A percentile compares a stretch with the other conserved stretches of the same genome.
Conservation (phyloP, 1,140 invertebrate genomes). For the Cherax quadricarinatus region DNA sequence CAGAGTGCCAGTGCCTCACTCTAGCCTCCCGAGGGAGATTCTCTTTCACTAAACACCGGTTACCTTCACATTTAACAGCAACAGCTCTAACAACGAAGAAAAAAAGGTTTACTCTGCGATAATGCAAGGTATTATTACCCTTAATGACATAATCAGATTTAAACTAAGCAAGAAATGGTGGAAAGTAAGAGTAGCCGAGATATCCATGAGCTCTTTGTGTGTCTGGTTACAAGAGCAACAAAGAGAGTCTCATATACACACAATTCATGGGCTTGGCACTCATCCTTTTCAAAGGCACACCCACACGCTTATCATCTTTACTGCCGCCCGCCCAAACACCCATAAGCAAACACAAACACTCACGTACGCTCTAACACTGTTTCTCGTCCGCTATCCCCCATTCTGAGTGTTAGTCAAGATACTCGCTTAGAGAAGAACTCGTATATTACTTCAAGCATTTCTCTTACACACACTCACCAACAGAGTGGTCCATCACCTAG, state of each 20-base stretch:
- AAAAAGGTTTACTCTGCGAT: not conserved
- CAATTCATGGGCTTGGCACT: conserved; percentile 5
- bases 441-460: not conserved
- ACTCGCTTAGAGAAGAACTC: not conserved
- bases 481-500: not conserved
- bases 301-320: conserved; percentile 32
- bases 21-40: no score
- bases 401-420: no score
- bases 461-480: not conserved
- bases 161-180: not conserved
- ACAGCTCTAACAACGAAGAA: not conserved
- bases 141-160: not conserved
- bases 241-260: conserved; percentile 37
- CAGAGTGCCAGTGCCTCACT: not conserved
- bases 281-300: conserved; percentile 30
- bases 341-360: conserved; percentile 53
- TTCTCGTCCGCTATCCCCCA: no score
- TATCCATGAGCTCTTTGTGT: not conserved
- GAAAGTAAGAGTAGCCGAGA: not conserved
- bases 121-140: not conserved
- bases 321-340: conserved; percentile 26
- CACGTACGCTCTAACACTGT: not conserved
- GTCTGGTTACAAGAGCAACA: conserved; percentile 41
- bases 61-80: not conserved
- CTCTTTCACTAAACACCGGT: no score